Evolutionary conservation across 2,888 invertebrate genomes (phyloP), one percentile per base, ranked within the genome.

Genomic region (Agrotis clavis): DNA sequence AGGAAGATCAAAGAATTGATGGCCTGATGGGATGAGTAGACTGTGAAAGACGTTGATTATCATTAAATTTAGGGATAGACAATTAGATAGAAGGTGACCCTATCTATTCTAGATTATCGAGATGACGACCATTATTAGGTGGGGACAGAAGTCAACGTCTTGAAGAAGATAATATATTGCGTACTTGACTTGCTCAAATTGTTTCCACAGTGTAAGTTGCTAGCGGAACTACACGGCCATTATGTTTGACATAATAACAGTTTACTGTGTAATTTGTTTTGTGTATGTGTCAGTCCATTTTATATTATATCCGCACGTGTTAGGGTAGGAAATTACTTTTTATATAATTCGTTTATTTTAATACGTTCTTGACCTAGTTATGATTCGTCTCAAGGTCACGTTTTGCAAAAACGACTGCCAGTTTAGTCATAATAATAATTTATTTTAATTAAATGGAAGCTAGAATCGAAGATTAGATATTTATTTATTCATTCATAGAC

Each of bases 311-410:
- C 25, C 18, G 19, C 30, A 70, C 59, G 53, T 62, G 59, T n/a
- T 56, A 59, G n/a, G 19, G 16, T 50, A 61, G 71, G 60, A 59
- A 70, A 77, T 73, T 0, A 67, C 56, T 41, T 57, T 62, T 68
- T 67, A 63, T 47, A 57, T 74, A 61, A 62, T 59, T 7, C 25
- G 41, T 54, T 64, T 66, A 71, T 67, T 77, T 64, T 62, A 64
- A 64, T 68, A 48, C 50, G 71, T 2, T 69, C 84, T 81, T 83
- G 83, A 84, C 86, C 86, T 77, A 19, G 57, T 75, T 81, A n/a
- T 18, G n/a, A 30, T 30, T 6, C 19, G 11, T 7, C 47, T 50
- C 53, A 65, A 83, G 84, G 86, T 66, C 56, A 67, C 67, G 51
- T 83, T 83, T 76, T 70, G 62, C 69, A 61, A 68, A 54, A 19